Evolutionary conservation across 1,140 invertebrate genomes (phyloP).

Genomic region (Papilio machaon): DNA sequence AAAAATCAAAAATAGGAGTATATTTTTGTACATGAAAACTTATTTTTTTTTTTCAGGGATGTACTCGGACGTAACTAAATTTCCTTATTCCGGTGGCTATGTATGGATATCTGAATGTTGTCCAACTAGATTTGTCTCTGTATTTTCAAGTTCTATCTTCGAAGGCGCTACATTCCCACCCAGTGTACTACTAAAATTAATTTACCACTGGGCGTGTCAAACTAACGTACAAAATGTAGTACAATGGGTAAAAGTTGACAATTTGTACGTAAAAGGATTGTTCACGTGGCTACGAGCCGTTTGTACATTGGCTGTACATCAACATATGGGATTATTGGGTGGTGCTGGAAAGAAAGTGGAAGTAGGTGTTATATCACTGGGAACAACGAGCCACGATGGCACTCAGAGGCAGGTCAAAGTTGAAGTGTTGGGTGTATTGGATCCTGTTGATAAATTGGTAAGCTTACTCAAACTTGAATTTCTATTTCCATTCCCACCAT

Average conservation of each 20-base stretch:
- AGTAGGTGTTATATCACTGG: slow-evolving; percentile 94
- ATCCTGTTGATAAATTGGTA: slow-evolving; percentile 87
- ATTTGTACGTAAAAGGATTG: slow-evolving; percentile 82
- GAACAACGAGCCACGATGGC: slow-evolving; percentile 92
- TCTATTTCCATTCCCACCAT: too few relatives aligned
- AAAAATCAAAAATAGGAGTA: neutral
- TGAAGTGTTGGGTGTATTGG: slow-evolving; percentile 93
- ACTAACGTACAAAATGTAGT: slow-evolving; percentile 93
- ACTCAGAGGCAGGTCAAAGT: slow-evolving; percentile 92
- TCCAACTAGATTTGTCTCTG: slow-evolving; percentile 90
- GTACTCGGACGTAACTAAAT: slow-evolving; percentile 92
- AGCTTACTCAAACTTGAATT: slow-evolving; percentile 35
- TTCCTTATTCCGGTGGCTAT: slow-evolving; percentile 93
- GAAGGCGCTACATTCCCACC: slow-evolving; percentile 91
- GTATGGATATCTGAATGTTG: slow-evolving; percentile 95
- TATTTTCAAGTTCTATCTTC: slow-evolving; percentile 93
- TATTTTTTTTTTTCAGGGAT: slow-evolving; percentile 82
- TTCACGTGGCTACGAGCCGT: slow-evolving; percentile 90
- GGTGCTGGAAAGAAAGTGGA: slow-evolving; percentile 86
- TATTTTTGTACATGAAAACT: neutral
- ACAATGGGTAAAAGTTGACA: slow-evolving; percentile 91
- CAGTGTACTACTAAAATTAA: slow-evolving; percentile 89
- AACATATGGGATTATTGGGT: slow-evolving; percentile 87
- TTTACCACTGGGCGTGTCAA: slow-evolving; percentile 95
- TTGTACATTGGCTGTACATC: slow-evolving; percentile 90